A percentile compares a stretch with the other conserved stretches of the same genome.
These are phyloP conservation scores for Empis stercorea DNA, from an alignment of 2,888 invertebrate genomes.

Conservation along the genomic window DNA sequence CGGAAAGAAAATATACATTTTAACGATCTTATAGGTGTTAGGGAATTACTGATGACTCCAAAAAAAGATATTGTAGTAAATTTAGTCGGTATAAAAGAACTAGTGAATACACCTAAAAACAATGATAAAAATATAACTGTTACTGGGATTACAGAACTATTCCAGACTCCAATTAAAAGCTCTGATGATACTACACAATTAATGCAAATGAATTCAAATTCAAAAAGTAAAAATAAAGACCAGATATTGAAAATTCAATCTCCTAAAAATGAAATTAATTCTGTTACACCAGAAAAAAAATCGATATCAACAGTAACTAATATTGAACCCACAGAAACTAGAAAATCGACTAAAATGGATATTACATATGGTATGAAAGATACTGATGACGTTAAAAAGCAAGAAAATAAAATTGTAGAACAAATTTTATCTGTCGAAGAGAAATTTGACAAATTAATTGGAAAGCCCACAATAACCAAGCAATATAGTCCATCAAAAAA, in stretches of 20 bases:
- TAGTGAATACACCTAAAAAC: constrained; percentile 7
- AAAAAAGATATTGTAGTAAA: constrained; percentile 6
- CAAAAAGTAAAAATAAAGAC: constrained; percentile 11
- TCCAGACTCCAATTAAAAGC: constrained; percentile 3
- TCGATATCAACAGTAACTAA: too few relatives aligned
- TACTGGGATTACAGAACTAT: constrained; percentile 2
- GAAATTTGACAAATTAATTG: constrained; percentile 19
- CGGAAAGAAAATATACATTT: too few relatives aligned
- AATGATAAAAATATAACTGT: neutral
- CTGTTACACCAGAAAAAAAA: constrained; percentile 18
- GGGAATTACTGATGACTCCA: neutral
- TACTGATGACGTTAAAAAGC: too few relatives aligned
- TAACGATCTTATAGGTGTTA: neutral
- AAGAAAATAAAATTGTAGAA: too few relatives aligned
- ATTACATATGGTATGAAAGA: too few relatives aligned
- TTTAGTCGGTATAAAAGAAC: constrained; percentile 6
- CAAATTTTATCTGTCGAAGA: constrained; percentile 17
- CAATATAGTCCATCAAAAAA: constrained; percentile 15
- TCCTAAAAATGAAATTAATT: constrained; percentile 25
- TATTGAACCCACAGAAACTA: too few relatives aligned
- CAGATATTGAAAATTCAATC: constrained; percentile 27
- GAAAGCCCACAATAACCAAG: constrained; percentile 15
- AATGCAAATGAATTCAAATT: neutral
- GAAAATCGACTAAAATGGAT: too few relatives aligned
- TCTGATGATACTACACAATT: neutral